Evolutionary conservation across 2,888 invertebrate species (phyloP).

Genomic region (Drosophila mercatorum): DNA sequence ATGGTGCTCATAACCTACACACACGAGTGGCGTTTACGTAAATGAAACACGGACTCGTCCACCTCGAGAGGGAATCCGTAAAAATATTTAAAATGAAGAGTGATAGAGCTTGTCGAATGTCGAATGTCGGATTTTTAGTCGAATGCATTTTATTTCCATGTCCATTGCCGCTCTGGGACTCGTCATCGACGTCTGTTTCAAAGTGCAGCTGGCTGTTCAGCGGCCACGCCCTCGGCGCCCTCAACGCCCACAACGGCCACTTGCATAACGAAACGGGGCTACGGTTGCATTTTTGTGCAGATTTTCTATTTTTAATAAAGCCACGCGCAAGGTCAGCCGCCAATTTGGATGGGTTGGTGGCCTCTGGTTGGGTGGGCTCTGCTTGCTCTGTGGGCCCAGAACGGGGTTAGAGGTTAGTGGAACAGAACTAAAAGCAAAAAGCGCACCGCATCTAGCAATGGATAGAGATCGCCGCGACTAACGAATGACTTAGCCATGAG

Average conservation of each 20-base stretch:
- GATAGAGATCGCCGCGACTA: slow-evolving; percentile 12
- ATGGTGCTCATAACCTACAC: background rate
- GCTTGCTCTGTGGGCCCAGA: background rate
- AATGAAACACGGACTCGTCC: background rate
- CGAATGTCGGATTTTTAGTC: background rate
- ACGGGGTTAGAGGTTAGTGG: slow-evolving; percentile 16
- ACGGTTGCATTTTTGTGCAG: slow-evolving; percentile 46
- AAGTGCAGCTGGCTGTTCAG: slow-evolving; percentile 19
- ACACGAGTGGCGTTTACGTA: background rate
- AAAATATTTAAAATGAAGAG: slow-evolving; percentile 13
- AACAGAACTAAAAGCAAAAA: slow-evolving; percentile 22
- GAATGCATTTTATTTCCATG: slow-evolving; percentile 9
- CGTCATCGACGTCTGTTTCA: slow-evolving; percentile 26
- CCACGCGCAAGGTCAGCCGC: slow-evolving; percentile 58
- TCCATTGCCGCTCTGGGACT: slow-evolving; percentile 3
- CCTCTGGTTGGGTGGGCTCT: slow-evolving; percentile 6
- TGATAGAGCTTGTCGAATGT: slow-evolving; percentile 1
- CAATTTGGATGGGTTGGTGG: slow-evolving; percentile 48
- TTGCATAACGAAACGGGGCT: slow-evolving; percentile 2
- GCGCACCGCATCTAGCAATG: slow-evolving; percentile 29
- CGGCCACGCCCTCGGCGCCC: background rate
- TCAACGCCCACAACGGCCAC: background rate
- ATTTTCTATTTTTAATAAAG: slow-evolving; percentile 61
- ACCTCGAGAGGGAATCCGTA: background rate
- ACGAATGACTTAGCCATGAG: slow-evolving; percentile 28